Evolutionary conservation across 1,140 invertebrate genomes (phyloP).

Genomic region (Ceratosolen fusciceps): DNA sequence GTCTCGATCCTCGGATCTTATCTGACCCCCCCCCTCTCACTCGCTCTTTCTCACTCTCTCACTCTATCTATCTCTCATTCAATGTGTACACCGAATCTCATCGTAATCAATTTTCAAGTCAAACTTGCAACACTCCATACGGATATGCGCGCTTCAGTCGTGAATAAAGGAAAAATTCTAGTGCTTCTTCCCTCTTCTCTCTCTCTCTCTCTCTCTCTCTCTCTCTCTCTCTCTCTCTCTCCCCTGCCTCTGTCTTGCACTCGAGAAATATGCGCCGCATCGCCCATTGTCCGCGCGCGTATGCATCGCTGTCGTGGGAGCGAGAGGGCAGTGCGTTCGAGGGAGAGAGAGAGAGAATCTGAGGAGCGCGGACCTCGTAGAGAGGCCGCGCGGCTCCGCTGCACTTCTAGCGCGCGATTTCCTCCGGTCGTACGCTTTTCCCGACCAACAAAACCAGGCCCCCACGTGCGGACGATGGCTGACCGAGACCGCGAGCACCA

Average conservation of each 20-base stretch:
- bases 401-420: constrained; percentile 7
- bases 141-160: not conserved
- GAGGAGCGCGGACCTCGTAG: constrained; percentile 44
- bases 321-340: not conserved
- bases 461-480: not conserved
- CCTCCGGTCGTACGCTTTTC: constrained; percentile 1
- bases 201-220: not conserved
- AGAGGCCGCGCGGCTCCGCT: constrained; percentile 26
- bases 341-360: not conserved
- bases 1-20: not conserved
- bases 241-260: not conserved
- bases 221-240: not conserved
- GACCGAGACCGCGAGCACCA: no score
- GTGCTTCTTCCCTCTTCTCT: not conserved
- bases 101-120: not conserved
- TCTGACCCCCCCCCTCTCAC: not conserved
- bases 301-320: not conserved
- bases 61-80: no score
- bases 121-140: not conserved
- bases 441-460: not conserved
- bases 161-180: constrained; percentile 9
- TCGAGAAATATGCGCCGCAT: not conserved
- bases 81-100: no score
- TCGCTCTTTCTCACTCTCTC: no score
- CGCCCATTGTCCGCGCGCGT: not conserved